Evolutionary conservation across 1,140 invertebrate genomes (phyloP).

Genomic region (Euwallacea fornicatus): DNA sequence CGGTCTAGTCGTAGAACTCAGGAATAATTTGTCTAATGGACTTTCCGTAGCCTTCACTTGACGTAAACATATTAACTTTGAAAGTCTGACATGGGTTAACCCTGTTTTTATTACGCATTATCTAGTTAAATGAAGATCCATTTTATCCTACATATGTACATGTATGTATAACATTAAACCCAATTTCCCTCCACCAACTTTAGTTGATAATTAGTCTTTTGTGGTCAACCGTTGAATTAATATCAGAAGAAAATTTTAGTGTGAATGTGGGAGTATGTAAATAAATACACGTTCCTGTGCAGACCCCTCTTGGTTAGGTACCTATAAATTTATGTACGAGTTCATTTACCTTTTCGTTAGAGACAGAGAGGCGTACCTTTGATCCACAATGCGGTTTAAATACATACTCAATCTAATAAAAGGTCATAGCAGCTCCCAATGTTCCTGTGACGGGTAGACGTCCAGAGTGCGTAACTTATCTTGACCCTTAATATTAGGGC

Average conservation of each 20-base stretch:
- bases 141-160: neutral
- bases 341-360: neutral
- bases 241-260: neutral
- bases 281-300: too few species aligned
- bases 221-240: neutral
- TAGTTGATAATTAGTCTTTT: neutral
- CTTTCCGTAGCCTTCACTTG: neutral
- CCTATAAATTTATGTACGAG: too few species aligned
- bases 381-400: neutral
- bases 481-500: constrained; percentile 6
- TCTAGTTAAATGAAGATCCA: neutral
- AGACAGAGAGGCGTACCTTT: neutral
- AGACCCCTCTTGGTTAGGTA: too few species aligned
- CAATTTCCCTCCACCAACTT: neutral
- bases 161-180: neutral
- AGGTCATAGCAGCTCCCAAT: neutral
- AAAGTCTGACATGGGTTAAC: neutral
- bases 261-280: too few species aligned
- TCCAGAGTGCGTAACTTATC: neutral
- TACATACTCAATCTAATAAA: neutral
- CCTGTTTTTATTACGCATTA: neutral
- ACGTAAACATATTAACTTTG: neutral
- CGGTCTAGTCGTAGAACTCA: neutral
- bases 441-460: neutral
- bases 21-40: constrained; percentile 5